phyloP scores from a whole-genome alignment of 92 coral and sea anemone species.

The Palythoa grandis region DNA sequence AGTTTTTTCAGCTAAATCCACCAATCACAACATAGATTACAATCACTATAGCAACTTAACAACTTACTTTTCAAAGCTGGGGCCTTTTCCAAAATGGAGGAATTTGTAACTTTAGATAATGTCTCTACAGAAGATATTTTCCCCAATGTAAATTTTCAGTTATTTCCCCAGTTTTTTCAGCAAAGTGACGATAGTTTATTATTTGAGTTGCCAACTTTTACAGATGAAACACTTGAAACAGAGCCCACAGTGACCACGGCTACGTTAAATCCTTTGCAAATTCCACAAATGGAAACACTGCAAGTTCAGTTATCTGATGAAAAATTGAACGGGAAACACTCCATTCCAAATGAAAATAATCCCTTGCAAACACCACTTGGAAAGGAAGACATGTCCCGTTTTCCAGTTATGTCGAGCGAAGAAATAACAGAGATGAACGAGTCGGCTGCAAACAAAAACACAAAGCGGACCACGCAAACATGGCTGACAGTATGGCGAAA shows the following conservation, averaged over 20 bases:
- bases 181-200: constrained; percentile 19
- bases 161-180: constrained; percentile 6
- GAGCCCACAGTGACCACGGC: not conserved
- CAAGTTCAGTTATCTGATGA: not conserved
- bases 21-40: too few species aligned
- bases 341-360: not conserved
- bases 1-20: too few species aligned
- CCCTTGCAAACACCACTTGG: constrained; percentile 8
- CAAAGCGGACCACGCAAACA: constrained; percentile 42
- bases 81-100: too few species aligned
- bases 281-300: constrained; percentile 18
- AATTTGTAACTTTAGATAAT: too few species aligned
- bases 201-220: constrained; percentile 8
- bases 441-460: constrained; percentile 46
- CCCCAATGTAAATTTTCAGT: too few species aligned
- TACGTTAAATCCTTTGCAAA: not conserved
- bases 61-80: too few species aligned
- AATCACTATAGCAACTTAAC: too few species aligned
- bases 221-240: constrained; percentile 14
- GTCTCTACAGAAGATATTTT: too few species aligned
- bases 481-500: constrained; percentile 48
- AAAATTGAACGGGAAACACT: not conserved
- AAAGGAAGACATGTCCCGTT: constrained; percentile 8
- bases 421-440: constrained; percentile 1
- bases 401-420: constrained; percentile 8